Base-by-base conservation (phyloP, 2,888 invertebrate genomes). In the Xanthorhoe spadicearia region DNA sequence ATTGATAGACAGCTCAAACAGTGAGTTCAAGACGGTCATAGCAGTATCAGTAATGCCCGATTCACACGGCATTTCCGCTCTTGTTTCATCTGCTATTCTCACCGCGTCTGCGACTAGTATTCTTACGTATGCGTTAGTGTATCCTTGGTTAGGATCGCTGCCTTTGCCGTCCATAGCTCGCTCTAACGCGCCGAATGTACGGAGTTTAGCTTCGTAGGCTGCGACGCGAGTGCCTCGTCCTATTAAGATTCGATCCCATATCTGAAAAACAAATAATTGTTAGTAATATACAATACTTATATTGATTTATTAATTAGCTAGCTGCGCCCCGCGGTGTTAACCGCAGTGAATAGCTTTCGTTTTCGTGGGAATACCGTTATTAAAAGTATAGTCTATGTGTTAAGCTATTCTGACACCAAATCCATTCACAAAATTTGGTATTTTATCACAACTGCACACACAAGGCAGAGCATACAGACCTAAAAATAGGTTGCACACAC, bases 61-160 rank as follows among this genome's bases (percentile, higher is more conserved):
- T 19, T 92, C 92, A 53, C 90, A 90, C 1, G 84, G 83, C 1
- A 93, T 81, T 59, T 92, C 91, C 1, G 82, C 68, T 0, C 92
- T 72, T 2, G 88, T 79, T 48, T 91, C 92, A 46, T 96, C 96
- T 70, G 96, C 96, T 59, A 96, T 83, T 67, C 94, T 86, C 1
- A 94, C 94, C 2, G 96, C 92, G 72, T 96, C 96, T 0, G 96
- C 94, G 3, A 96, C 83, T 4, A 96, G 82, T 75, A 95, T 94
- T 51, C 96, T 74, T 28, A 87, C 72, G 0, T 61, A 95, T 94
- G 19, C 78, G 79, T 80, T 95, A 94, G 18, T 79, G 78, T 80
- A 73, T 76, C 81, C 76, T 55, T 60, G 94, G 83, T 78, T 94
- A 0, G 78, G 94, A 4, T 90, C 89, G 2, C 95, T 94, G 0